phyloP scores from a whole-genome alignment of 2,888 invertebrate species.

The Hololepta plana region DNA sequence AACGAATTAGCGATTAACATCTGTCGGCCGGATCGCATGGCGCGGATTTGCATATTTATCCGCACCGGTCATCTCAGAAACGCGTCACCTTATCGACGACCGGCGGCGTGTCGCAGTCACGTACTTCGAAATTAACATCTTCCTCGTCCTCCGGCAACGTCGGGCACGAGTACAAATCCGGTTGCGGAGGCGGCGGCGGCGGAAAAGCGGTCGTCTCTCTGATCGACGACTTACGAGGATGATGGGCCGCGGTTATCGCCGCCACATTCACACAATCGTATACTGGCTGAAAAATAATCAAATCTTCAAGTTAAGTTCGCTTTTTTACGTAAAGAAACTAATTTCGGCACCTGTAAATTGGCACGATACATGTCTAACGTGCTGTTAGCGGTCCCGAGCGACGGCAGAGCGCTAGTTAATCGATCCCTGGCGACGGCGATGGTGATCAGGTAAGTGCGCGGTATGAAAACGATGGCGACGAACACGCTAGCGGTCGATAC shows the following conservation, averaged over 20 bases:
- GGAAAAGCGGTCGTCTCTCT: background rate
- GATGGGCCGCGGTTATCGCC: slow-evolving; percentile 23
- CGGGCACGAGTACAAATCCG: slow-evolving; percentile 9
- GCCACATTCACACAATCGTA: slow-evolving; percentile 39
- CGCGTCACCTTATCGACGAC: slow-evolving; percentile 24
- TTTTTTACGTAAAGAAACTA: too few relatives aligned
- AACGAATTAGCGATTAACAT: too few relatives aligned
- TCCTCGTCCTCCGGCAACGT: slow-evolving; percentile 9
- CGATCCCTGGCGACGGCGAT: slow-evolving; percentile 41
- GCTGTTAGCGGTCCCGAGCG: slow-evolving; percentile 27
- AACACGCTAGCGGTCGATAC: slow-evolving; percentile 43
- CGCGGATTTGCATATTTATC: too few relatives aligned
- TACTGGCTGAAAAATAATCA: slow-evolving; percentile 28
- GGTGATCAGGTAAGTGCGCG: slow-evolving; percentile 49
- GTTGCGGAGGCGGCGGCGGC: slow-evolving; percentile 5
- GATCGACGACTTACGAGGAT: background rate
- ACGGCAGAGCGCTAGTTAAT: slow-evolving; percentile 34
- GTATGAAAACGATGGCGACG: slow-evolving; percentile 46
- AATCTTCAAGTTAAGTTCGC: background rate
- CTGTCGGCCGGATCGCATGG: too few relatives aligned
- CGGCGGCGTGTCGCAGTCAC: slow-evolving; percentile 9
- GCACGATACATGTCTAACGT: slow-evolving; percentile 27
- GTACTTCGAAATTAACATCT: slow-evolving; percentile 6
- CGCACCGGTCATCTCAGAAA: too few relatives aligned
- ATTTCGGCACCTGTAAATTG: slow-evolving; percentile 25